A percentile compares a stretch with the other conserved stretches of the same genome.
Evolutionary conservation across 2,888 invertebrate species (phyloP).

Genomic region (Chirona hameri): DNA sequence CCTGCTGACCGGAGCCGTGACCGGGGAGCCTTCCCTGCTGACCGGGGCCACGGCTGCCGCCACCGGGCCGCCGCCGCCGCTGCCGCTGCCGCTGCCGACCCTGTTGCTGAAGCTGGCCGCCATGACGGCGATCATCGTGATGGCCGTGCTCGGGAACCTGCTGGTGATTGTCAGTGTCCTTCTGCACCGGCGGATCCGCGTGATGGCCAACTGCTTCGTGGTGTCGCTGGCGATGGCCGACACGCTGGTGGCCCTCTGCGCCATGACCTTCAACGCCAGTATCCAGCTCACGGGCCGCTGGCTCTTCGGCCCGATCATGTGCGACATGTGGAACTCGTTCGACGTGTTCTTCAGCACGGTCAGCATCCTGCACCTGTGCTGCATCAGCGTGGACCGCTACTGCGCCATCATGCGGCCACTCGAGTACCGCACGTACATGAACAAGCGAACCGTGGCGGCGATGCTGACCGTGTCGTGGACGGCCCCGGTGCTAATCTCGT

Average conservation of each 20-base stretch:
- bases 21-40: neutral
- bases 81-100: neutral
- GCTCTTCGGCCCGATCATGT: conserved; percentile 85
- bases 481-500: conserved; percentile 53
- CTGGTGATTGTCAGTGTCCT: conserved; percentile 90
- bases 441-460: conserved; percentile 58
- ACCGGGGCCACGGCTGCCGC: neutral
- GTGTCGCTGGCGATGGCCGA: conserved; percentile 92
- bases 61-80: neutral
- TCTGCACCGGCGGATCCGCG: conserved; percentile 77
- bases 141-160: conserved; percentile 86
- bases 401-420: conserved; percentile 90
- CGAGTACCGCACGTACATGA: conserved; percentile 91
- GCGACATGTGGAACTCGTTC: conserved; percentile 89
- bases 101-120: conserved; percentile 64
- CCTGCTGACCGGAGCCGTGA: neutral
- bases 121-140: conserved; percentile 80
- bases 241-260: conserved; percentile 83
- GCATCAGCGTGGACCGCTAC: conserved; percentile 68
- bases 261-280: conserved; percentile 89
- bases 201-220: conserved; percentile 92
- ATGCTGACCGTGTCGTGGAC: conserved; percentile 58
- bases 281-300: conserved; percentile 78
- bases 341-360: conserved; percentile 51
- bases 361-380: conserved; percentile 88